These are phyloP conservation scores for Fragum whitleyi DNA, from an alignment of 2,888 invertebrate species.

Conservation along the genomic window DNA sequence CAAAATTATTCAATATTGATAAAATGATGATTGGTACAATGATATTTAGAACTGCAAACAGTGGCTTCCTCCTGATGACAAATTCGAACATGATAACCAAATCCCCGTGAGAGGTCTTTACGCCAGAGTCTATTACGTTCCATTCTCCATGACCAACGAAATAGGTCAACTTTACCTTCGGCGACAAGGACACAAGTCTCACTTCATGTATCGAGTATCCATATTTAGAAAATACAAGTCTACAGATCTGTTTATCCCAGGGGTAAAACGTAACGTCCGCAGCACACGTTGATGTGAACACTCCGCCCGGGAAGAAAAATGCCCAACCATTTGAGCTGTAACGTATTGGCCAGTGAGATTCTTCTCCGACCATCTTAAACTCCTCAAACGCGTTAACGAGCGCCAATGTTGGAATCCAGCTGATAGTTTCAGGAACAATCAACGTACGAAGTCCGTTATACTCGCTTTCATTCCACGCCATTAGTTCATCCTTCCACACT, in stretches of 20 bases:
- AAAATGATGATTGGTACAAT: background rate
- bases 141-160: conserved; percentile 6
- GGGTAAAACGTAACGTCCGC: background rate
- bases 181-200: background rate
- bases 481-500: conserved; percentile 2
- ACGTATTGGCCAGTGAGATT: background rate
- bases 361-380: conserved; percentile 2
- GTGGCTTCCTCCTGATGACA: background rate
- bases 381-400: conserved; percentile 4
- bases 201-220: background rate
- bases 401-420: background rate
- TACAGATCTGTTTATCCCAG: background rate
- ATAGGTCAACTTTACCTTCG: background rate
- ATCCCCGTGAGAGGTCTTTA: background rate
- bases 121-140: background rate
- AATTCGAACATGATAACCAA: conserved; percentile 8
- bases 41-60: background rate
- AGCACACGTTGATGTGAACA: background rate
- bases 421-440: background rate
- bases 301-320: background rate
- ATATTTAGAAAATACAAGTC: background rate
- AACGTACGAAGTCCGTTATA: conserved; percentile 6
- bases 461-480: background rate
- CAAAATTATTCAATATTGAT: background rate
- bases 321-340: background rate